phyloP scores from a whole-genome alignment of 2,888 invertebrate species.

The Ischnura elegans region DNA sequence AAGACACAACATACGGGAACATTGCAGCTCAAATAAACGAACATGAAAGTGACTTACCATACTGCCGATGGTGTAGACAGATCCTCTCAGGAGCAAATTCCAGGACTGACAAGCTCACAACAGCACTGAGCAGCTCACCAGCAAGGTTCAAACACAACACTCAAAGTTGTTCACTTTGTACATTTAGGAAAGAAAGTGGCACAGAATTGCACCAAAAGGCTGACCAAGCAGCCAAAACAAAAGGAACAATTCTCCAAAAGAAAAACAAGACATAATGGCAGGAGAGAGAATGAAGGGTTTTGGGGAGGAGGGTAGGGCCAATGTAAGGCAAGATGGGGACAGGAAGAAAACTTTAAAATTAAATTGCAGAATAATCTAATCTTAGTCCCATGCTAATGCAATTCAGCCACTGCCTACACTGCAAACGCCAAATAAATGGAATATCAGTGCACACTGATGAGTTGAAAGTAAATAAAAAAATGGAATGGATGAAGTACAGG shows the following conservation, averaged over 20 bases:
- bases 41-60: conserved; percentile 45
- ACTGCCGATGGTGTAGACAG: not conserved
- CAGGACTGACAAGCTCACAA: not conserved
- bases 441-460: not conserved
- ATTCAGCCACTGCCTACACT: conserved; percentile 49
- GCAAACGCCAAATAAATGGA: conserved; percentile 34
- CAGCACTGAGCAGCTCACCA: not conserved
- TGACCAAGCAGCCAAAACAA: not conserved
- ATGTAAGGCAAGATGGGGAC: not conserved
- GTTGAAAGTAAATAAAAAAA: conserved; percentile 9
- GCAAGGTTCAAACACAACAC: not conserved
- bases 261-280: not conserved
- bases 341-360: not conserved
- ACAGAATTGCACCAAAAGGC: conserved; percentile 49
- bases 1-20: no score
- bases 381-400: conserved; percentile 8
- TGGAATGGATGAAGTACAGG: not conserved
- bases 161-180: not conserved
- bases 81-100: not conserved
- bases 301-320: not conserved
- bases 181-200: conserved; percentile 52
- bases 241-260: conserved; percentile 3
- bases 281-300: not conserved
- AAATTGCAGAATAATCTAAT: not conserved
- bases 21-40: not conserved